Evolutionary conservation across 2,888 invertebrate species (phyloP).

Genomic region (Hedychridium roseum): DNA sequence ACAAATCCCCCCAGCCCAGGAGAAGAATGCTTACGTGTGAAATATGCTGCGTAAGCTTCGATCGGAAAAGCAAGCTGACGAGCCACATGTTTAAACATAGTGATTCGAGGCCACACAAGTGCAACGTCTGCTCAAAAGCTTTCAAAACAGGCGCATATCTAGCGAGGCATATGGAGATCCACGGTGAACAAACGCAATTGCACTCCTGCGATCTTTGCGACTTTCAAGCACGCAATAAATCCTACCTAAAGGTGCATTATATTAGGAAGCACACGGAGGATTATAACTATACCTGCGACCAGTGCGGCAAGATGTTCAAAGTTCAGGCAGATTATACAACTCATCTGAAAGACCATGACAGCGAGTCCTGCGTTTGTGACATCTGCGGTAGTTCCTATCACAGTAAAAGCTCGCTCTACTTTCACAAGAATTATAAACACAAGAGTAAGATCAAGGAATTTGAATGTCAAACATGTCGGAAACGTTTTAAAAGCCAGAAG

Average conservation of each 20-base stretch:
- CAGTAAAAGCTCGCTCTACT: conserved; percentile 55
- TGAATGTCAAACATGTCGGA: conserved; percentile 49
- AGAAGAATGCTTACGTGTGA: conserved; percentile 45
- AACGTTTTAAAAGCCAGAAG: conserved; percentile 54
- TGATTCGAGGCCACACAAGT: conserved; percentile 53
- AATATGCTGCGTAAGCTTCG: conserved; percentile 48
- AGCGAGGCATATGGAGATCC: conserved; percentile 52
- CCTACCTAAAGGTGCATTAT: conserved; percentile 55
- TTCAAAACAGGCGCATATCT: conserved; percentile 53
- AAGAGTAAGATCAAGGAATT: conserved; percentile 52
- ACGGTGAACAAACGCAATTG: conserved; percentile 46
- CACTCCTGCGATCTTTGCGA: conserved; percentile 50
- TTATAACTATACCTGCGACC: conserved; percentile 67
- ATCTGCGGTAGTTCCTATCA: conserved; percentile 54
- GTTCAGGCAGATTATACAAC: conserved; percentile 66
- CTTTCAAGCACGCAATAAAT: conserved; percentile 52
- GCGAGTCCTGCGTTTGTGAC: conserved; percentile 55
- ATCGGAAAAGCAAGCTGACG: conserved; percentile 49
- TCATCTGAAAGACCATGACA: conserved; percentile 63
- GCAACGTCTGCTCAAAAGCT: conserved; percentile 48
- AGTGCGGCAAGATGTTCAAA: conserved; percentile 67
- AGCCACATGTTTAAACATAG: conserved; percentile 55
- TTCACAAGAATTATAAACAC: conserved; percentile 56
- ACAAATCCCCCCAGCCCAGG: conserved; percentile 2
- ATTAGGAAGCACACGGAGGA: conserved; percentile 54